Conservation (phyloP, 2,797 vertebrate genomes). For the Gymnodraco acuticeps region DNA sequence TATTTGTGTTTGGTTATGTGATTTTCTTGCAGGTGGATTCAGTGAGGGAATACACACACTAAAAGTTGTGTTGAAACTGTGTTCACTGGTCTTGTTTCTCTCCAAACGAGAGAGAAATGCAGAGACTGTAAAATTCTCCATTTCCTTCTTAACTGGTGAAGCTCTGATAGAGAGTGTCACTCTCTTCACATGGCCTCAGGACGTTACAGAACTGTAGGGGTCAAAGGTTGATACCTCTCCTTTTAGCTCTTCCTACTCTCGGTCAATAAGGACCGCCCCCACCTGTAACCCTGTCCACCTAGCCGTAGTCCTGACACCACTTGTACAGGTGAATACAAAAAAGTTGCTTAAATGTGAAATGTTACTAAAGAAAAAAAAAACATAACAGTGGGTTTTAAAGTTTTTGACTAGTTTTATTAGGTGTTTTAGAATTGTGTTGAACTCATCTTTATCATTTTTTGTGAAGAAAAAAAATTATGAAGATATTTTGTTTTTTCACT, state of each 20-base stretch:
- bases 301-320: constrained; percentile 76
- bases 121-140: constrained; percentile 67
- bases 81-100: constrained; percentile 79
- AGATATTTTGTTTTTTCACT: constrained; percentile 92
- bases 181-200: constrained; percentile 77
- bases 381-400: constrained; percentile 90
- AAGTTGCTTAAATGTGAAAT: constrained; percentile 88
- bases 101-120: constrained; percentile 62
- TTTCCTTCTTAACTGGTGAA: constrained; percentile 56
- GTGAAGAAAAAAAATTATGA: constrained; percentile 88
- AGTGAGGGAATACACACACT: constrained; percentile 85
- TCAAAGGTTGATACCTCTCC: constrained; percentile 77
- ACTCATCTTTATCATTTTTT: constrained; percentile 94
- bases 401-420: constrained; percentile 99
- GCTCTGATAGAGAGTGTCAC: constrained; percentile 62
- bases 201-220: constrained; percentile 75
- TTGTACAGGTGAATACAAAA: constrained; percentile 85
- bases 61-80: constrained; percentile 84
- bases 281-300: constrained; percentile 65
- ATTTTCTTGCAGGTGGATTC: constrained; percentile 80
- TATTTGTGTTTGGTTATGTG: constrained; percentile 73
- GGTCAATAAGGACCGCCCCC: constrained; percentile 58
- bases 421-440: constrained; percentile 98
- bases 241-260: constrained; percentile 69
- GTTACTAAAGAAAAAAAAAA: constrained; percentile 87